Percentiles rank a stretch among this genome's conserved stretches.
phyloP scores from a whole-genome alignment of 2,888 invertebrate genomes.

The Tachina lurida region DNA sequence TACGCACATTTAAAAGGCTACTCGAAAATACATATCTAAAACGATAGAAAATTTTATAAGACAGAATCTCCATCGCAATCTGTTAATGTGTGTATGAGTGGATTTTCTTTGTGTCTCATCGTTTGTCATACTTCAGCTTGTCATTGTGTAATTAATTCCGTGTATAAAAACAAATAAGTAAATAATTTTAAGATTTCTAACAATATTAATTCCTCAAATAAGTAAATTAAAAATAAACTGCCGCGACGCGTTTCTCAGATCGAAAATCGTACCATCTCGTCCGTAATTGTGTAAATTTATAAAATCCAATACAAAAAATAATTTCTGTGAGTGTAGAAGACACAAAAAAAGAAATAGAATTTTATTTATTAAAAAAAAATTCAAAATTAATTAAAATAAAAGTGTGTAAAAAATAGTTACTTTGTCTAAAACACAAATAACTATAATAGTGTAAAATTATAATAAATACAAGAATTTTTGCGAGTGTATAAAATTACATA shows the following conservation, averaged over 20 bases:
- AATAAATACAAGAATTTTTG: neutral
- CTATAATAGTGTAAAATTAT: neutral
- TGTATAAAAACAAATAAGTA: constrained; percentile 47
- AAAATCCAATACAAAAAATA: no score
- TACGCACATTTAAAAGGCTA: neutral
- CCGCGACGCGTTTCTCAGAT: neutral
- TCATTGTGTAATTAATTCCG: constrained; percentile 59
- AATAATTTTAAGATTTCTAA: constrained; percentile 54
- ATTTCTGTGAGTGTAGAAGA: no score
- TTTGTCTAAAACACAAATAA: no score
- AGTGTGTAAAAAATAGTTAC: no score
- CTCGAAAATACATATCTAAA: constrained; percentile 18
- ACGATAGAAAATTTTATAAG: neutral
- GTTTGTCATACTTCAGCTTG: constrained; percentile 42
- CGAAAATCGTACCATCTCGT: no score
- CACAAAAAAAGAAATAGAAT: neutral
- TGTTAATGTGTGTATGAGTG: constrained; percentile 21
- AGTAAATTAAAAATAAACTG: constrained; percentile 16
- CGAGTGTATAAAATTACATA: neutral
- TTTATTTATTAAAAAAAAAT: no score
- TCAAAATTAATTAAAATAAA: no score
- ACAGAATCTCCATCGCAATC: constrained; percentile 23
- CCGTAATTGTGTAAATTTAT: no score
- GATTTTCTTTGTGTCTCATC: constrained; percentile 26
- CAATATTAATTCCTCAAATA: constrained; percentile 32